Conservation (phyloP, 1,140 invertebrate species). For the Drosophila pectinifera region DNA sequence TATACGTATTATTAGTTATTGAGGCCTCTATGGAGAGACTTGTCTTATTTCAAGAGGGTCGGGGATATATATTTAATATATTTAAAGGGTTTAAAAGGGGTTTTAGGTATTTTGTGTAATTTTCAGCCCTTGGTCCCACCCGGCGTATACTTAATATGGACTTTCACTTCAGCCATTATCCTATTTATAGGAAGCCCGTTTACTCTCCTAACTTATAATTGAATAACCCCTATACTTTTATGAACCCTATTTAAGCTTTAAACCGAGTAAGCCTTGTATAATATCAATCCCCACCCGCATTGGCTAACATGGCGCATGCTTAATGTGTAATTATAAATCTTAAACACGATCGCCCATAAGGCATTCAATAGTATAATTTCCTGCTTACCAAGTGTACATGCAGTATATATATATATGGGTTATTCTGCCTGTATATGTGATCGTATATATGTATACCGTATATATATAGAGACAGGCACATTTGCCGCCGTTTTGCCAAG, state of each 20-base stretch:
- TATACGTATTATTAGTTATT: constrained; percentile 29
- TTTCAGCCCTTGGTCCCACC: neutral
- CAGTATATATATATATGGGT: constrained; percentile 10
- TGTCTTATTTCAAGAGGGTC: neutral
- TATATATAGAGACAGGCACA: constrained; percentile 28
- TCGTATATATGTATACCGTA: constrained; percentile 19
- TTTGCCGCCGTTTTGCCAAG: constrained; percentile 25
- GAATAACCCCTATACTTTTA: neutral
- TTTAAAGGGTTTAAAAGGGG: neutral
- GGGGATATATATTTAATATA: no score
- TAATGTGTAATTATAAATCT: constrained; percentile 59
- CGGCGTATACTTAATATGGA: constrained; percentile 16
- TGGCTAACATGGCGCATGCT: constrained; percentile 41
- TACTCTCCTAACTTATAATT: neutral
- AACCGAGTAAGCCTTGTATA: neutral
- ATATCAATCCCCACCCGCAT: constrained; percentile 16
- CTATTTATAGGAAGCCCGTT: neutral
- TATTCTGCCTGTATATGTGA: constrained; percentile 19
- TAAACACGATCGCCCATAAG: constrained; percentile 54
- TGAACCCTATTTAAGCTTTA: neutral
- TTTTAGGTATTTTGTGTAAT: neutral
- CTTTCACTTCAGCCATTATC: neutral
- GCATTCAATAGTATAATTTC: constrained; percentile 55
- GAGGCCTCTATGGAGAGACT: constrained; percentile 3
- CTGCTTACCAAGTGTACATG: constrained; percentile 30